These are phyloP conservation scores for Orius laevigatus DNA, from an alignment of 1,140 invertebrate species.

Conservation along the genomic window DNA sequence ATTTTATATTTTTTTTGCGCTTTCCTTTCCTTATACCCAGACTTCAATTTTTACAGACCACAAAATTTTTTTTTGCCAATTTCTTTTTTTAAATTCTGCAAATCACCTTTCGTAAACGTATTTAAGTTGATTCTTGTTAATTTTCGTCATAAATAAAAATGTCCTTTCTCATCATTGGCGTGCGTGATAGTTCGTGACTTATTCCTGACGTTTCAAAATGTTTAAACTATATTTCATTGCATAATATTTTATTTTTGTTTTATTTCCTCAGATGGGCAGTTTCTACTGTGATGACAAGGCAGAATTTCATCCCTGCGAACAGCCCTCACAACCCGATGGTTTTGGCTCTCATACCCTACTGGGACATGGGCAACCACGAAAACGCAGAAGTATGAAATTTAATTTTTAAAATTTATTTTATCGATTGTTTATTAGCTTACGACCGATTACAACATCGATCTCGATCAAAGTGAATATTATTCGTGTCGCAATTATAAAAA, in stretches of 20 bases:
- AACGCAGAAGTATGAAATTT: conserved; percentile 57
- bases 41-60: too few species aligned
- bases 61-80: too few species aligned
- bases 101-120: too few species aligned
- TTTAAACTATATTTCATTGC: not conserved
- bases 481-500: conserved; percentile 52
- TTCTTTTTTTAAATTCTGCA: too few species aligned
- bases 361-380: conserved; percentile 93
- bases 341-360: conserved; percentile 74
- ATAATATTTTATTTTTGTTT: conserved; percentile 13
- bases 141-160: too few species aligned
- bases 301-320: conserved; percentile 67
- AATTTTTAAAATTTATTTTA: conserved; percentile 24
- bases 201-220: not conserved
- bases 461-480: conserved; percentile 56
- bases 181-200: not conserved
- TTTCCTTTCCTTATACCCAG: too few species aligned
- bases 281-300: conserved; percentile 33
- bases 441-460: conserved; percentile 60
- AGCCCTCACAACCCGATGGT: conserved; percentile 36
- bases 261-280: conserved; percentile 23
- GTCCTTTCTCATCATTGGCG: too few species aligned
- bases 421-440: too few species aligned
- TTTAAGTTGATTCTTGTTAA: too few species aligned
- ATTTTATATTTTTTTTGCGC: too few species aligned